Conservation (phyloP, 92 coral and sea anemone genomes). For the Nematostella vectensis region DNA sequence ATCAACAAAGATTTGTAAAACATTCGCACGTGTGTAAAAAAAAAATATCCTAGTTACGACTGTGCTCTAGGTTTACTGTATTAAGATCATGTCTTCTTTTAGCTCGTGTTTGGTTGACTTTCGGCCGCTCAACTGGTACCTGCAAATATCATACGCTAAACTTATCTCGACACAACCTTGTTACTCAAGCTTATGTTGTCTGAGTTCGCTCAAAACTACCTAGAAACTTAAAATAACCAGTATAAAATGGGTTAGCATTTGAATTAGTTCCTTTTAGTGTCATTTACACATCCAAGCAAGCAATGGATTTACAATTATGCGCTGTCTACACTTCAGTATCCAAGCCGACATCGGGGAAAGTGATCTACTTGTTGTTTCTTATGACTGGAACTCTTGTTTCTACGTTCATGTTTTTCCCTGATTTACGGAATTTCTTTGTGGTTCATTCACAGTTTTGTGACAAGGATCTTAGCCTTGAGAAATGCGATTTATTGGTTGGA, state of each 20-base stretch:
- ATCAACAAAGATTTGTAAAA: too few species aligned
- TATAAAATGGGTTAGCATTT: too few species aligned
- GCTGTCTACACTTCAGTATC: constrained; percentile 30
- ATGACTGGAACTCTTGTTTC: constrained; percentile 54
- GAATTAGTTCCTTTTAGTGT: too few species aligned
- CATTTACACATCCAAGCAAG: too few species aligned
- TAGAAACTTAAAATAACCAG: too few species aligned
- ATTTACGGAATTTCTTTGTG: constrained; percentile 46
- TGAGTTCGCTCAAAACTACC: too few species aligned
- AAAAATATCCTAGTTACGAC: too few species aligned
- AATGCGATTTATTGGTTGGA: constrained; percentile 76
- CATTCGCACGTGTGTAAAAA: too few species aligned
- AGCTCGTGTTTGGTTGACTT: neutral
- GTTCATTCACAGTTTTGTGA: constrained; percentile 53
- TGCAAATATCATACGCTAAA: neutral
- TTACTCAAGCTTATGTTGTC: too few species aligned
- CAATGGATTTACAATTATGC: constrained; percentile 27
- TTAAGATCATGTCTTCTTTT: neutral
- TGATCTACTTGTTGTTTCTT: constrained; percentile 56
- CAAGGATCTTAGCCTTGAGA: constrained; percentile 58
- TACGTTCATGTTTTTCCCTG: constrained; percentile 44
- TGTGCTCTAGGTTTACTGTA: too few species aligned
- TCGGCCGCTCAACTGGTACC: neutral
- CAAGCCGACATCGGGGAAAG: constrained; percentile 66
- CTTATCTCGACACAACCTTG: too few species aligned